Conservation (phyloP, 2,113 vertebrate species). For the Ascaphus truei region DNA sequence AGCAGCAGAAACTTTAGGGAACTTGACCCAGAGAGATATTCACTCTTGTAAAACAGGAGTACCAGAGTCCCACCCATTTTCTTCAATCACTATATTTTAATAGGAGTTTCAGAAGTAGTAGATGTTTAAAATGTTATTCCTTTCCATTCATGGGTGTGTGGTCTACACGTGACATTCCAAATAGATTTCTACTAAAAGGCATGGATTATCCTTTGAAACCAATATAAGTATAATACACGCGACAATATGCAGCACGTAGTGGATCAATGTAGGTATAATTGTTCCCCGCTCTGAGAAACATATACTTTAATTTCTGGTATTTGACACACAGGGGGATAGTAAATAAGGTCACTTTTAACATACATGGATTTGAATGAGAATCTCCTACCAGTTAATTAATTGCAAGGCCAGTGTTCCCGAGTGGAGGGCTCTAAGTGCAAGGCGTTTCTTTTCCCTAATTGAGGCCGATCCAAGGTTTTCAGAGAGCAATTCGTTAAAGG, state of each 20-base stretch:
- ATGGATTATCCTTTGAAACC: too few species aligned
- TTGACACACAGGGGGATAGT: neutral
- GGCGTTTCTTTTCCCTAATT: neutral
- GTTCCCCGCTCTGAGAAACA: neutral
- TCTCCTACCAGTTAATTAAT: neutral
- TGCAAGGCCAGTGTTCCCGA: neutral
- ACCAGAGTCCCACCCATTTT: too few species aligned
- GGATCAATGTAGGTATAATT: slow-evolving; percentile 12
- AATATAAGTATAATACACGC: too few species aligned
- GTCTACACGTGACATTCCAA: too few species aligned
- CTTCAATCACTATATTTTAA: too few species aligned
- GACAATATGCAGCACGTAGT: neutral
- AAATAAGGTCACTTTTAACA: slow-evolving; percentile 7
- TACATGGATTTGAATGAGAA: neutral
- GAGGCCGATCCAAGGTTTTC: slow-evolving; percentile 18
- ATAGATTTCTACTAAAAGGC: too few species aligned
- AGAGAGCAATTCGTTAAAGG: slow-evolving; percentile 13
- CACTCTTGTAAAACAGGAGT: too few species aligned
- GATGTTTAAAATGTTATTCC: too few species aligned
- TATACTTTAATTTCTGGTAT: neutral
- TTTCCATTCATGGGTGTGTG: too few species aligned
- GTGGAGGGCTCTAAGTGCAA: neutral
- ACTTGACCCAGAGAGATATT: too few species aligned
- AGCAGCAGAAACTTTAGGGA: too few species aligned
- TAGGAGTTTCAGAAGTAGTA: too few species aligned